Evolutionary conservation across 1,140 invertebrate species (phyloP), one percentile per base, ranked within the genome.

Genomic region (Agrypnia vestita): DNA sequence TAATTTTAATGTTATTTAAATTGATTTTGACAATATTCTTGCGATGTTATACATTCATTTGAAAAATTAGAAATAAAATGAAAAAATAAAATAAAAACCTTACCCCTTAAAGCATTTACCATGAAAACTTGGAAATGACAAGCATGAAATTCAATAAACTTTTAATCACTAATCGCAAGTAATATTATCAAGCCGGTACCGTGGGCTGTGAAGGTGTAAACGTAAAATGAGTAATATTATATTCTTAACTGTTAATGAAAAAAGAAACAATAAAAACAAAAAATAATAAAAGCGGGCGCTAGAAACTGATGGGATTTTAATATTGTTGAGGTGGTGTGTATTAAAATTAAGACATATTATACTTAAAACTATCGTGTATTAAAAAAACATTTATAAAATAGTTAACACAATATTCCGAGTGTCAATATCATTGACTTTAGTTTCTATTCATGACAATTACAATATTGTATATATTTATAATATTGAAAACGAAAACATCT

Each of bases 331-430:
- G 53, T 17, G 59, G 59, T 51, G 59, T 79, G 61, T 69, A 56
- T 62, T 73, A 74, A 46, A 59, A 73, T 59, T 17, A 73, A 61
- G 44, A 79, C 69, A 73, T 59, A 55, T 73, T 79, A 79, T 79
- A 61, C 72, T 79, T 79, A 75, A 79, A 74, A 73, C 79, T 80
- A 80, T 80, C 46, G 56, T 80, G 75, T 80, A 77, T 80, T 77
- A 76, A 76, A 80, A 77, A 80, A 80, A 80, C 62, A 80, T 76
- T 78, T 80, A 80, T 80, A 80, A 80, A 80, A 80, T 80, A 80
- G 79, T 76, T 72, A 80, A 77, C 75, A 76, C 79, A 80, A 80
- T 80, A 77, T 74, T 69, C 64, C 64, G 76, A 56, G 76, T 61
- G 62, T 59, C 76, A 78, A 71, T 78, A 77, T 64, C 53, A 78